Evolutionary conservation across 2,797 vertebrate species (phyloP).

Genomic region (Anguilla megastoma): DNA sequence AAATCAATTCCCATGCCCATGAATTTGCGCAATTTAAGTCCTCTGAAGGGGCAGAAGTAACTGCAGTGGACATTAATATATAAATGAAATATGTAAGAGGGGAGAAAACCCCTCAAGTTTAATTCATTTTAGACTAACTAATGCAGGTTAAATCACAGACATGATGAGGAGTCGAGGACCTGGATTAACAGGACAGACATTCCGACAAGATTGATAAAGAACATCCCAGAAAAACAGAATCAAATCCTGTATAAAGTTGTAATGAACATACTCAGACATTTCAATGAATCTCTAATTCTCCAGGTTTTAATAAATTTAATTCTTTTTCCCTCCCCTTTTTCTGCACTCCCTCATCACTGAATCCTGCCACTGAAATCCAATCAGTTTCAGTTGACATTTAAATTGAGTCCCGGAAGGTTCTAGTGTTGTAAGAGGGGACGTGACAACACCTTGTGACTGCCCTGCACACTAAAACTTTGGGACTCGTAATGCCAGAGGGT

Average conservation of each 20-base stretch:
- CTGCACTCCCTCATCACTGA: constrained; percentile 43
- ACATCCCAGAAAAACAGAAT: background rate
- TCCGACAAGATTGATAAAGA: background rate
- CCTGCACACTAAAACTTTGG: constrained; percentile 34
- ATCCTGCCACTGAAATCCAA: constrained; percentile 59
- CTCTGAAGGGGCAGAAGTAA: background rate
- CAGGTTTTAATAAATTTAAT: background rate
- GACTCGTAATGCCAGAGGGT: background rate
- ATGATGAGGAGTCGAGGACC: background rate
- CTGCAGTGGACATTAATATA: background rate
- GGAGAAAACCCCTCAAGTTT: background rate
- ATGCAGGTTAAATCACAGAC: background rate
- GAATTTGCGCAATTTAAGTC: constrained; percentile 1
- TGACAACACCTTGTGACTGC: background rate
- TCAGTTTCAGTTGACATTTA: constrained; percentile 72
- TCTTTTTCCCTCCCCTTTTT: background rate
- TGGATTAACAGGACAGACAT: background rate
- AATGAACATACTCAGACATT: constrained; percentile 2
- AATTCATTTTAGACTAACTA: background rate
- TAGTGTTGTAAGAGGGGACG: constrained; percentile 42
- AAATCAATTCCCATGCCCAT: background rate
- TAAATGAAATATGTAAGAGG: background rate
- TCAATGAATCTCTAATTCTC: constrained; percentile 6
- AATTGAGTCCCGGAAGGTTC: constrained; percentile 59
- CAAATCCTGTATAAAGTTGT: background rate